Conservation (phyloP, 2,888 invertebrate genomes). For the Ophioninae sp. region DNA sequence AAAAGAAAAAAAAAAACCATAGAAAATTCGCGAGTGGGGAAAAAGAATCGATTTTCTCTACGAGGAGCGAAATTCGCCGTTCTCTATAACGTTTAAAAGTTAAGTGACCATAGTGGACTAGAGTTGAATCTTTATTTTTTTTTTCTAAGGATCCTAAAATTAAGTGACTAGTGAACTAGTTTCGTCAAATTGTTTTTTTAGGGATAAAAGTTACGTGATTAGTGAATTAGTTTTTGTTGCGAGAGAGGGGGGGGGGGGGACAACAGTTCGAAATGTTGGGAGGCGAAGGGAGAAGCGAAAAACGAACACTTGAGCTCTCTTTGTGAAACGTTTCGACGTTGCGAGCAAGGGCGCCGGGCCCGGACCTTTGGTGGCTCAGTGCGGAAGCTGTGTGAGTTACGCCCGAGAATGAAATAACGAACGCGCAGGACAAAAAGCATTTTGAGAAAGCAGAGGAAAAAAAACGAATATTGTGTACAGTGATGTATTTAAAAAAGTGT, state of each 20-base stretch:
- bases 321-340: conserved; percentile 13
- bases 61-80: conserved; percentile 16
- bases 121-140: not conserved
- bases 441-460: conserved; percentile 33
- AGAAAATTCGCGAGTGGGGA: conserved; percentile 29
- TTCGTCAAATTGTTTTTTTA: conserved; percentile 31
- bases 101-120: conserved; percentile 48
- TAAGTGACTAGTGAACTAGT: conserved; percentile 29
- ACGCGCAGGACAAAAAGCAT: conserved; percentile 27
- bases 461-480: conserved; percentile 76
- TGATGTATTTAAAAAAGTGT: conserved; percentile 78
- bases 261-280: conserved; percentile 4
- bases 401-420: conserved; percentile 46
- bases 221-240: conserved; percentile 55
- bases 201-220: conserved; percentile 52
- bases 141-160: conserved; percentile 10
- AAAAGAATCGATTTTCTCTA: conserved; percentile 19
- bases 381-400: conserved; percentile 56
- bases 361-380: conserved; percentile 54
- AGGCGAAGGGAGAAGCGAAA: conserved; percentile 19
- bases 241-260: conserved; percentile 20
- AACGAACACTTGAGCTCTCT: conserved; percentile 6
- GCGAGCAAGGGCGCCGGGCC: not conserved
- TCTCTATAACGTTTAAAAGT: conserved; percentile 33
- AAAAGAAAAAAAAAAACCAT: not conserved